Conservation (phyloP, 2,113 vertebrate genomes). For the Acrocephalus kingi region DNA sequence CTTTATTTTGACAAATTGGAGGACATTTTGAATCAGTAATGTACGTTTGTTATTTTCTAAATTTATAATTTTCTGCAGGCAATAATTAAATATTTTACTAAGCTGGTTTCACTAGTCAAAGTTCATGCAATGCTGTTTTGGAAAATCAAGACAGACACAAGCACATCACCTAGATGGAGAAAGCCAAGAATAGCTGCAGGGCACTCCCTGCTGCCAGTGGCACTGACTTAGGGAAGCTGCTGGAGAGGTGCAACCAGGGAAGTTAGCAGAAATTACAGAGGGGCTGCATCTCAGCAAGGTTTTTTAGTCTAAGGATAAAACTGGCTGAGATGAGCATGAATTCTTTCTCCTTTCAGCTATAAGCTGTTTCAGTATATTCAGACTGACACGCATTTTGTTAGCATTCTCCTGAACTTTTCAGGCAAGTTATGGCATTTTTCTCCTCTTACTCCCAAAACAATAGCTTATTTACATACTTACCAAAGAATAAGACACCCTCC, state of each 20-base stretch:
- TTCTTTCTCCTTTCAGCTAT: not conserved
- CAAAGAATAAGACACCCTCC: not conserved
- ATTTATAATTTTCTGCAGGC: not conserved
- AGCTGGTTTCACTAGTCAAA: not conserved
- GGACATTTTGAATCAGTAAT: not conserved
- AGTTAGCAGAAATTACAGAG: not conserved
- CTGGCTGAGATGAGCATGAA: not conserved
- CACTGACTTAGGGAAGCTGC: not conserved
- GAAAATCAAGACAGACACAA: not conserved
- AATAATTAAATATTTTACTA: not conserved
- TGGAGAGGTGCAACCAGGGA: not conserved
- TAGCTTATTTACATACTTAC: slow-evolving; percentile 32
- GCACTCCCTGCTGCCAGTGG: not conserved
- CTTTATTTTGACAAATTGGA: not conserved
- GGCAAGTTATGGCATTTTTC: not conserved
- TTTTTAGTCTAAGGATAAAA: not conserved
- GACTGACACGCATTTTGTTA: not conserved
- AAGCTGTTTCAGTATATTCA: not conserved
- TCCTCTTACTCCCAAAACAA: slow-evolving; percentile 13
- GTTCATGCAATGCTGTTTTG: not conserved
- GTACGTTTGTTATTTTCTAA: not conserved
- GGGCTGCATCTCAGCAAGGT: not conserved
- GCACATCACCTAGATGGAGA: not conserved
- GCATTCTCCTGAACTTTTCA: not conserved
- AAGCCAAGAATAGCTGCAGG: not conserved